Base-by-base conservation (phyloP, 2,113 vertebrate species). In the Ia io region DNA sequence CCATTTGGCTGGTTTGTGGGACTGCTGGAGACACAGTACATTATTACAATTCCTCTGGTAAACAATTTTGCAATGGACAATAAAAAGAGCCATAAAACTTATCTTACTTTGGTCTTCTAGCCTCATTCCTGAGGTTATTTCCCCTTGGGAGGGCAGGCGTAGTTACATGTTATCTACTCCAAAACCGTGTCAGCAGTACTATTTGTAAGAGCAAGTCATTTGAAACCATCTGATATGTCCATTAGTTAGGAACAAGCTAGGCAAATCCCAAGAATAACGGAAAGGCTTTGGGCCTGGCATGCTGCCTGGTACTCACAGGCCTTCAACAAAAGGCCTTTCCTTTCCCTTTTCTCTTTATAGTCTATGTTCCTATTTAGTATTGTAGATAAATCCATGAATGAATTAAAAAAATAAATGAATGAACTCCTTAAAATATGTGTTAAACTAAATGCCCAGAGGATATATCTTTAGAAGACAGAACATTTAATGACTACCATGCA, bases 331-430 rank as follows among this genome's bases (percentile, higher is more conserved):
- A 7, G 37, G 35, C 14, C 30, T 65, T 56, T 17, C 61, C 28
- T 17, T 35, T 86, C 79, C 18, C 25, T 73, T 63, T 76, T 13
- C n/a, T 65, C 42, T 84, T 71, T 70, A 49, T 44, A 22, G 10
- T 69, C 32, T 90, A 37, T 49, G 63, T 23, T 86, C 20, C 42
- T 74, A 6, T 69, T 74, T 79, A 78, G 47, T 67, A 37, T 32
- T 74, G 32, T 49, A 87, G 37, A 82, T 80, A 18, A 90, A 71
- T 73, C 51, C 23, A 23, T 49, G 40, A 89, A 88, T 84, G 47
- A 94, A 73, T 73, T 71, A 77, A 95, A 56, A 40, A 23, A 91
- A 88, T 9, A 86, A 63, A 77, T 79, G 53, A 88, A 93, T 78
- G 76, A 90, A 89, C 23, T n/a, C 12, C 56, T 80, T 91, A 42